Base-by-base conservation (phyloP, 1,140 invertebrate genomes). In the Drosophila pallidifrons region DNA sequence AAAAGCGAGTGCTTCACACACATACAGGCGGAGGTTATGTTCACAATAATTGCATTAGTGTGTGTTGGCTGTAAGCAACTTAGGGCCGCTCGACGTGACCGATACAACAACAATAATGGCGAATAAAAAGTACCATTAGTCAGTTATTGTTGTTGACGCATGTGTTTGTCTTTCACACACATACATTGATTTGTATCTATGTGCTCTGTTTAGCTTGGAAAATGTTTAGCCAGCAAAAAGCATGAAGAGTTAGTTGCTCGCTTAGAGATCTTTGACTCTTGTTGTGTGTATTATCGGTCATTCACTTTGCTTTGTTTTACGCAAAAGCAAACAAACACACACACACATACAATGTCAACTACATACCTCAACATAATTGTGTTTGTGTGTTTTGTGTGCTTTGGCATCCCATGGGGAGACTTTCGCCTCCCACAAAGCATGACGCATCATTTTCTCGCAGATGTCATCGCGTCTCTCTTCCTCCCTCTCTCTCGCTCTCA, bases 301-400 rank as follows among this genome's bases (percentile, higher is more conserved):
- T 83, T 83, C 77, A 85, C 81, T 55, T 82, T 45, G 60, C 81
- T 81, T 85, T 85, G 81, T 83, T 80, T 68, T 66, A 52, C 30
- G 15, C 58, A 49, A n/a, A 52, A 16, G 15, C 58, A 49, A n/a
- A 45, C 43, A 54, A 45, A 16, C 25, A 54, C 3, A 51, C 28
- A 49, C 20, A 25, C 20, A 51, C 11, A 38, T 13, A 10, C 32
- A 41, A 49, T 30, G 3, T 20, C 47, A 41, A 3, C 6, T 46
- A 30, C 75, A 72, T 82, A 66, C 65, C 81, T 63, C 82, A 83
- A 85, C 81, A 77, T 80, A 81, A 70, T 64, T 81, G 52, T 45
- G 66, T 13, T 41, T 78, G 43, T 80, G 43, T 68, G 28, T 63
- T 38, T 38, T 38, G 30, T 32, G 35, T 38, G 35, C 35, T 13